phyloP scores from a whole-genome alignment of 2,113 vertebrate species.

The Calidris pygmaea region DNA sequence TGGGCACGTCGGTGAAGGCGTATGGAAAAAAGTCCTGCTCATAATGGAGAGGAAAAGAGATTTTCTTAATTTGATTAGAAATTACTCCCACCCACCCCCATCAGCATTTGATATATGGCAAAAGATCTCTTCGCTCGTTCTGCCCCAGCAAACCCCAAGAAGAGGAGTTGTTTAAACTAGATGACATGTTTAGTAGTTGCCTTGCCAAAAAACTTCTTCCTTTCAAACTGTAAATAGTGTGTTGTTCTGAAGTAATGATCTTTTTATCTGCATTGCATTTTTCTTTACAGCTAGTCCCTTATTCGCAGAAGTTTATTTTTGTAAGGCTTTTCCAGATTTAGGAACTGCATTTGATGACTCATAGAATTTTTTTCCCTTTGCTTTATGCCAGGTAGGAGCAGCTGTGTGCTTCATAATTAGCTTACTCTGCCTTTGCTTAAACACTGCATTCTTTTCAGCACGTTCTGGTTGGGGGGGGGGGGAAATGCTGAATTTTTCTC shows the following conservation, averaged over 20 bases:
- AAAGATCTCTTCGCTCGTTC: background rate
- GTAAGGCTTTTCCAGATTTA: slow-evolving; percentile 37
- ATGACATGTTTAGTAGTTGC: background rate
- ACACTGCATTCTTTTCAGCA: background rate
- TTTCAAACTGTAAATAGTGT: background rate
- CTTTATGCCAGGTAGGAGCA: slow-evolving; percentile 44
- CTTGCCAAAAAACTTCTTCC: background rate
- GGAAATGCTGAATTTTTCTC: background rate
- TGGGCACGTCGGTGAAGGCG: background rate
- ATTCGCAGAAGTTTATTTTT: slow-evolving; percentile 9
- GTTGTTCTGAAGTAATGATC: slow-evolving; percentile 37
- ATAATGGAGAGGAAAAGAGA: background rate
- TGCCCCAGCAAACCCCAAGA: background rate
- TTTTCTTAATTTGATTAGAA: background rate
- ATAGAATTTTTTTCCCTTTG: background rate
- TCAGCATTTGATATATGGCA: background rate
- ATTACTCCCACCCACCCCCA: background rate
- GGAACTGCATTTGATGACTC: slow-evolving; percentile 34
- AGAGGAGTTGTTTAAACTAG: background rate
- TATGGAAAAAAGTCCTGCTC: background rate
- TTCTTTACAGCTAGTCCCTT: background rate
- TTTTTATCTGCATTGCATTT: background rate
- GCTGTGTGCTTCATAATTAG: slow-evolving; percentile 34
- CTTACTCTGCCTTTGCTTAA: slow-evolving; percentile 22
- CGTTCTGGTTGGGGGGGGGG: background rate